These are phyloP conservation scores for Ametastegia equiseti DNA, from an alignment of 2,888 invertebrate species.

Conservation along the genomic window DNA sequence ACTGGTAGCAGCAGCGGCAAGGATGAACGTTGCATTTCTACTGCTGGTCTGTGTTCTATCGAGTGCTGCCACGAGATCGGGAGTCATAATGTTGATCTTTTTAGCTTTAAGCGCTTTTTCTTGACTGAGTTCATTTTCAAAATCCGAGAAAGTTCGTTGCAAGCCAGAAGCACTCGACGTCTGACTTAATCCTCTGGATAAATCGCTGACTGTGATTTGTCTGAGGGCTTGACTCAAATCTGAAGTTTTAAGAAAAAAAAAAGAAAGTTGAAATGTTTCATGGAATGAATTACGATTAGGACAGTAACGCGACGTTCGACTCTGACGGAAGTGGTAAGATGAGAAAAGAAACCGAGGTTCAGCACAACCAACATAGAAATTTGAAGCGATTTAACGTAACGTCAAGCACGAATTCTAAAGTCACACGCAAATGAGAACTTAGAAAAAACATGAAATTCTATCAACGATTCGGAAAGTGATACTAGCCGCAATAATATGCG, in stretches of 20 bases:
- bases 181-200: neutral
- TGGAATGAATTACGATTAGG: too few relatives aligned
- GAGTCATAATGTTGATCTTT: conserved; percentile 44
- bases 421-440: too few relatives aligned
- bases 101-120: too few relatives aligned
- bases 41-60: conserved; percentile 43
- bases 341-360: too few relatives aligned
- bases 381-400: too few relatives aligned
- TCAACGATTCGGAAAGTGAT: too few relatives aligned
- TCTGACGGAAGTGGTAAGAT: too few relatives aligned
- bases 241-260: neutral
- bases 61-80: conserved; percentile 29
- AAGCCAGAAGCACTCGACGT: neutral
- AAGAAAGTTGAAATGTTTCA: neutral
- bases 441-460: too few relatives aligned
- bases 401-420: too few relatives aligned
- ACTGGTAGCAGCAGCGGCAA: conserved; percentile 47
- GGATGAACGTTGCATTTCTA: conserved; percentile 46
- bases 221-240: neutral
- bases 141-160: conserved; percentile 9
- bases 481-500: too few relatives aligned
- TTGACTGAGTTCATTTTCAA: conserved; percentile 22
- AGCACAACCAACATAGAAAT: too few relatives aligned
- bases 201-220: neutral
- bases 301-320: too few relatives aligned